Evolutionary conservation across 2,113 vertebrate species (phyloP), one percentile per base, ranked within the genome.

Genomic region (Jacana jacana): DNA sequence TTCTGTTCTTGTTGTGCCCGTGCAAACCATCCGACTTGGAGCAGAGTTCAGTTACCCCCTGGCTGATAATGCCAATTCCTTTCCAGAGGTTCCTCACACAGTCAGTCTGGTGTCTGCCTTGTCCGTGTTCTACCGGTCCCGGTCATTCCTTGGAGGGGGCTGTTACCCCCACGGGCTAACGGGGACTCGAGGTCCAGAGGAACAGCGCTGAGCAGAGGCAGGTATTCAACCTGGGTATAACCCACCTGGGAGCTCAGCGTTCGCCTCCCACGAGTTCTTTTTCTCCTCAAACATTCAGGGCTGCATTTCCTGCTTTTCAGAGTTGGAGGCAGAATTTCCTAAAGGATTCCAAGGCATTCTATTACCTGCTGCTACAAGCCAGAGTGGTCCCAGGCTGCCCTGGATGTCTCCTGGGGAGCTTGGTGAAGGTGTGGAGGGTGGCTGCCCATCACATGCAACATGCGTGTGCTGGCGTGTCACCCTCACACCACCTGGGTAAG

Each of bases 171-270:
- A 81, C 58, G 52, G 83, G 37, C 54, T 90, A 60, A 39, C 13
- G 40, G 66, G 39, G 31, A 63, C 81, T 83, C 72, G 75, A 35
- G 40, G 68, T 66, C 39, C 76, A 73, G 72, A 78, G 55, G 0
- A 1, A 4, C 37, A 77, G 49, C 0, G 0, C 17, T 22, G 25
- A 78, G 25, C 10, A 28, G 17, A 76, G n/a, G 35, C 22, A 69
- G 49, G 33, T 44, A 69, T 37, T 48, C 31, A 75, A 83, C 90
- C 13, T 40, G 69, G 0, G 1, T 44, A 51, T 58, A 88, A 92
- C 17, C n/a, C 69, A 78, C 28, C 30, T 1, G 11, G 39, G 65
- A 96, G 20, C 20, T 24, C 24, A 70, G 42, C 0, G 0, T 65
- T 89, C 5, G 3, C 35, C 7, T 90, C 42, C 19, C 65, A 2